phyloP scores from a whole-genome alignment of 2,888 invertebrate genomes.

The Epistrophe eligans region DNA sequence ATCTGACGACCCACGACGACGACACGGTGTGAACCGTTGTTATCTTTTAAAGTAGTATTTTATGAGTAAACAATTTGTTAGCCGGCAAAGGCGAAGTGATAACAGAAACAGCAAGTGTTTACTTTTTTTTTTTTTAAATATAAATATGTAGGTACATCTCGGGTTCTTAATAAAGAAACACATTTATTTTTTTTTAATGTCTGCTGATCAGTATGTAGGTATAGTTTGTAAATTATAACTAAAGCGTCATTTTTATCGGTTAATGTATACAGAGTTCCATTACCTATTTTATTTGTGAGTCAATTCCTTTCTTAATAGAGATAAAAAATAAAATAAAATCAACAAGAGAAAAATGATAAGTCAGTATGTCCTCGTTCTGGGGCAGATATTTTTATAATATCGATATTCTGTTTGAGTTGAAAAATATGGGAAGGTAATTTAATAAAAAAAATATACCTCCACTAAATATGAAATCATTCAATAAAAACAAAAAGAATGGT shows the following conservation, averaged over 20 bases:
- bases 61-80: constrained; percentile 58
- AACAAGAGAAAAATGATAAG: neutral
- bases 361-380: neutral
- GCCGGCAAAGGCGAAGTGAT: constrained; percentile 22
- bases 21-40: constrained; percentile 9
- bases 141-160: too few relatives aligned
- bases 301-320: neutral
- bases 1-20: constrained; percentile 2
- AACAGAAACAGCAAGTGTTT: constrained; percentile 41
- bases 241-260: constrained; percentile 8
- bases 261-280: neutral
- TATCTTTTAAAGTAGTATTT: constrained; percentile 39
- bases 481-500: too few relatives aligned
- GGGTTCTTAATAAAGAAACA: constrained; percentile 3
- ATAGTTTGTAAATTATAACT: neutral
- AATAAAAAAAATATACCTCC: too few relatives aligned
- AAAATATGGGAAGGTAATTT: too few relatives aligned
- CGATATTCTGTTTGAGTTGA: too few relatives aligned
- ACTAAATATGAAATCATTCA: too few relatives aligned
- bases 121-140: neutral
- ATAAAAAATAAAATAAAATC: neutral
- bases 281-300: neutral
- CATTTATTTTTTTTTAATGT: neutral
- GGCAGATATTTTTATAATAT: neutral
- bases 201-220: neutral